Conservation (phyloP, 1,140 invertebrate genomes). For the Zaprionus vittiger region DNA sequence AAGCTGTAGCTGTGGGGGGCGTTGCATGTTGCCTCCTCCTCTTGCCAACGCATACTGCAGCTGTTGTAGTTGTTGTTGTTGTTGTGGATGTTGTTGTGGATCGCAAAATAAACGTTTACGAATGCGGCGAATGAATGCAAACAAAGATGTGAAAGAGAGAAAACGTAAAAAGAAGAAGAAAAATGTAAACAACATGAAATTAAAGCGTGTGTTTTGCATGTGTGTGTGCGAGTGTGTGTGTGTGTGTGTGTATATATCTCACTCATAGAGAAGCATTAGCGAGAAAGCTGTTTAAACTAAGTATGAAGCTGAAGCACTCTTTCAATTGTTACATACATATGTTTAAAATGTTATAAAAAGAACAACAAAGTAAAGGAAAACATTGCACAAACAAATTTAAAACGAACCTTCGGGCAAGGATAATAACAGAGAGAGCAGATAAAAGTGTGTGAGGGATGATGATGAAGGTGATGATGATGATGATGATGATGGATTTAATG, state of each 20-base stretch:
- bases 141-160: constrained; percentile 54
- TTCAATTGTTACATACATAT: constrained; percentile 13
- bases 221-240: constrained; percentile 6
- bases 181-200: constrained; percentile 44
- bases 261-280: constrained; percentile 35
- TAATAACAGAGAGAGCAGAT: constrained; percentile 28
- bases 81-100: constrained; percentile 22
- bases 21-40: constrained; percentile 34
- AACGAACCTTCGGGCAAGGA: constrained; percentile 38
- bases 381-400: constrained; percentile 27
- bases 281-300: constrained; percentile 37
- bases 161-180: constrained; percentile 41
- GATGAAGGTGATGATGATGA: constrained; percentile 21
- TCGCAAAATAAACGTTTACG: constrained; percentile 39
- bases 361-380: constrained; percentile 16
- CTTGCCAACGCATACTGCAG: constrained; percentile 36
- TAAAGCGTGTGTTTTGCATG: constrained; percentile 21
- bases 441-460: constrained; percentile 40
- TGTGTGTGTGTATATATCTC: constrained; percentile 11
- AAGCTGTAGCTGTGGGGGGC: constrained; percentile 15
- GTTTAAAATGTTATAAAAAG: constrained; percentile 4
- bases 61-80: constrained; percentile 24
- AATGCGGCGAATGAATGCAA: constrained; percentile 52
- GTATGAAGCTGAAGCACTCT: constrained; percentile 24
- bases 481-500: constrained; percentile 17